phyloP scores from a whole-genome alignment of 2,113 vertebrate genomes.

The Grallaria varia region DNA sequence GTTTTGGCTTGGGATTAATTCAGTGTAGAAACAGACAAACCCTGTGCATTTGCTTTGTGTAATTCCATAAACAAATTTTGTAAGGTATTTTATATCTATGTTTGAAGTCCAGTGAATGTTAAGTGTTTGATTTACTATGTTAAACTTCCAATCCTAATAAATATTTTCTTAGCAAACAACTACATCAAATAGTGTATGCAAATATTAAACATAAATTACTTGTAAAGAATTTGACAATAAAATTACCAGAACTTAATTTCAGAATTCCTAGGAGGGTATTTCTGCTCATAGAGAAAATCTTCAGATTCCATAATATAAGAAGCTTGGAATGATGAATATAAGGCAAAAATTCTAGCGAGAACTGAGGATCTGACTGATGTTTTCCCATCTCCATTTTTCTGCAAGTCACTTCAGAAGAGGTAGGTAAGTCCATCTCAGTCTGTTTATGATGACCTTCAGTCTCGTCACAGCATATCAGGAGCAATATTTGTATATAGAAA shows the following conservation, averaged over 20 bases:
- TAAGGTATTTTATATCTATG: constrained; percentile 68
- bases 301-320: background rate
- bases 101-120: constrained; percentile 69
- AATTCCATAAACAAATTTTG: constrained; percentile 56
- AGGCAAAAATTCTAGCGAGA: background rate
- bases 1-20: constrained; percentile 65
- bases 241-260: constrained; percentile 25
- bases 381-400: background rate
- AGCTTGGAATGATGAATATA: background rate
- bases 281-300: background rate
- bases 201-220: constrained; percentile 1
- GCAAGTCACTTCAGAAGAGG: background rate
- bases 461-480: background rate
- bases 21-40: constrained; percentile 60
- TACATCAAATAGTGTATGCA: constrained; percentile 36
- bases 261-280: constrained; percentile 1
- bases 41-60: constrained; percentile 65
- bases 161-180: constrained; percentile 74
- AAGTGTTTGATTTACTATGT: constrained; percentile 70
- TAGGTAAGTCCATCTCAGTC: background rate
- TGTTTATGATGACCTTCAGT: background rate
- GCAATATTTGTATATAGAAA: background rate
- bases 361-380: background rate
- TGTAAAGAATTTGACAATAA: constrained; percentile 36
- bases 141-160: constrained; percentile 69